Base-by-base conservation (phyloP, 2,888 invertebrate species). In the Zygaena filipendulae region DNA sequence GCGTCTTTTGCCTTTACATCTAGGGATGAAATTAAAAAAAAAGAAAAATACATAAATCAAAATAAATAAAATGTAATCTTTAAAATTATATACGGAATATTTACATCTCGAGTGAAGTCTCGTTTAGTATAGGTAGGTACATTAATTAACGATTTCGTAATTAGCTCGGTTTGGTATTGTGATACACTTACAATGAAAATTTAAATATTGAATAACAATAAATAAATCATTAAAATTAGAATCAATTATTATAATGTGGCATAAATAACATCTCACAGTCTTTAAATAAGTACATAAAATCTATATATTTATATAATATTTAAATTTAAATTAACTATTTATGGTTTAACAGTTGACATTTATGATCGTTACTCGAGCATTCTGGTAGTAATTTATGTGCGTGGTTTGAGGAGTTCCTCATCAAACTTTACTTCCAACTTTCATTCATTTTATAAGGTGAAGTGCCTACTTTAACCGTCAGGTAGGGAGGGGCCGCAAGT, bases 11-110 rank as follows among this genome's bases (percentile, higher is more conserved):
- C 75, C 72, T 25, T 42, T 32, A 23, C 25, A 27, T 32, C 23
- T 21, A 35, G 36, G 32, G 35, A 40, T 45, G 49, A 39, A 36
- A 30, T 38, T 32, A 42, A 48, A 52, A 46, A 48, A 59, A 61
- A 57, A 58, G 54, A 52, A 59, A 57, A 52, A 53, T 47, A 52
- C 52, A 45, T 40, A 44, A 74, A 70, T 69, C 70, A 64, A 75
- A 72, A 71, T 74, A 72, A 79, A 75, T 70, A 70, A n/a, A 71
- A 68, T 77, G 68, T 77, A 79, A 77, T 59, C 59, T 61, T 62
- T 59, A 49, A 61, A 60, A 61, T 56, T 58, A 61, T 63, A 59
- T 67, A 69, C 66, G n/a, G n/a, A n/a, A 68, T 75, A 77, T 79
- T 77, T 77, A 79, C 77, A 79, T 57, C 52, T 59, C 60, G 64